Base-by-base conservation (phyloP, 2,797 vertebrate species). In the Brotogeris chrysoptera region DNA sequence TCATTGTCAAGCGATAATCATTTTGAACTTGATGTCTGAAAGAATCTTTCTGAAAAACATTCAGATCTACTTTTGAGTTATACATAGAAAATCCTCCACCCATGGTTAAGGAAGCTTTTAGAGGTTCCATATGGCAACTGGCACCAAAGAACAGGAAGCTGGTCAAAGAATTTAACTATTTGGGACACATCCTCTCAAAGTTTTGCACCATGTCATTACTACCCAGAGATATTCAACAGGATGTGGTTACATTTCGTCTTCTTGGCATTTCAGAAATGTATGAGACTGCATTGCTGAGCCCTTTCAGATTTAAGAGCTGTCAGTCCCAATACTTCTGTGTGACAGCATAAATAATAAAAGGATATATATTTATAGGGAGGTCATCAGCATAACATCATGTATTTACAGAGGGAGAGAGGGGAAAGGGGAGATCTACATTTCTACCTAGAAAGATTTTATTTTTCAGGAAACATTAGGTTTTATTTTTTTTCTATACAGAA, bases 91-190 rank as follows among this genome's bases (percentile, higher is more conserved):
- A 93, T 90, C 66, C 73, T 53, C 43, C 66, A 88, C 74, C 59
- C 43, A 41, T 68, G 57, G 44, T 93, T 96, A 97, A 93, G 92
- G 95, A 97, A 96, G 87, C 85, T 97, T 98, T 98, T 98, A 99
- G 96, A 98, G 97, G 95, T 98, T 98, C 98, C 98, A 98, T 98
- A 98, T 98, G 98, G 97, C 78, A 91, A 94, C 96, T 98, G 98
- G 98, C 97, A 98, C 97, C 97, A 98, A 98, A 97, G 96, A 93
- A 97, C 97, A 97, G 96, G 97, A 97, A 98, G 97, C 93, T 97
- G 94, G 91, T 66, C 91, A 16, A 82, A 97, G 97, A 98, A 97
- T 97, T 98, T 98, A 98, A 97, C 97, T 98, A 98, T 96, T 96
- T 95, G 96, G 96, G 97, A 98, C 96, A 96, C 91, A 97, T 97